Evolutionary conservation across 1,140 invertebrate genomes (phyloP).

Genomic region (Pteromalus puparum): DNA sequence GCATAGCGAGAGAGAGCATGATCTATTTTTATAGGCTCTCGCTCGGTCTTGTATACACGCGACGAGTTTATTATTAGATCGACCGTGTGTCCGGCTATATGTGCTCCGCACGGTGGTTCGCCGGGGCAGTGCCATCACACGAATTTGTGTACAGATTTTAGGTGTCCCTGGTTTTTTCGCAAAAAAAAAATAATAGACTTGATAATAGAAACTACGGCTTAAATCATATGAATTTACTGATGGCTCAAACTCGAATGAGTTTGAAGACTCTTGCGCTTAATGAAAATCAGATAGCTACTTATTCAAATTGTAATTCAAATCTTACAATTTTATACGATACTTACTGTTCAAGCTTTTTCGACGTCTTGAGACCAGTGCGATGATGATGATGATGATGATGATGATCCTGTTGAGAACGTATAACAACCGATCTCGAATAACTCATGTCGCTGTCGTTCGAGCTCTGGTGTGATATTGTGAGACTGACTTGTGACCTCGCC

Average conservation of each 20-base stretch:
- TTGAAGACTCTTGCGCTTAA: no score
- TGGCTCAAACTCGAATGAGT: no score
- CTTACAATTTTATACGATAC: conserved; percentile 39
- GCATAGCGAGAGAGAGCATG: not conserved
- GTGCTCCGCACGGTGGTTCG: conserved; percentile 35
- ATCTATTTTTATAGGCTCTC: conserved; percentile 71
- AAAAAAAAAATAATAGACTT: no score
- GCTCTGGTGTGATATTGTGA: conserved; percentile 70
- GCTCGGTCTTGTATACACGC: conserved; percentile 64
- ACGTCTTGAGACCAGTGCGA: conserved; percentile 62
- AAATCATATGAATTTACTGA: no score
- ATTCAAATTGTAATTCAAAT: not conserved
- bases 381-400: conserved; percentile 38
- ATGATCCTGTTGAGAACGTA: conserved; percentile 66
- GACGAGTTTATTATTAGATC: conserved; percentile 70
- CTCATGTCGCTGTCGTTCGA: conserved; percentile 70
- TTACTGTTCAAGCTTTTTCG: conserved; percentile 72
- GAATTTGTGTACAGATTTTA: not conserved
- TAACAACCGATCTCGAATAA: conserved; percentile 70
- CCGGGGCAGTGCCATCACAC: not conserved
- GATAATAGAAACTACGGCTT: no score
- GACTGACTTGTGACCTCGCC: conserved; percentile 68
- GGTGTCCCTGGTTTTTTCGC: no score
- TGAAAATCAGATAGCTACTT: not conserved
- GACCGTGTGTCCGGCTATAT: conserved; percentile 42